These are phyloP conservation scores for Spodoptera littoralis DNA, from an alignment of 2,888 invertebrate species.

Conservation along the genomic window DNA sequence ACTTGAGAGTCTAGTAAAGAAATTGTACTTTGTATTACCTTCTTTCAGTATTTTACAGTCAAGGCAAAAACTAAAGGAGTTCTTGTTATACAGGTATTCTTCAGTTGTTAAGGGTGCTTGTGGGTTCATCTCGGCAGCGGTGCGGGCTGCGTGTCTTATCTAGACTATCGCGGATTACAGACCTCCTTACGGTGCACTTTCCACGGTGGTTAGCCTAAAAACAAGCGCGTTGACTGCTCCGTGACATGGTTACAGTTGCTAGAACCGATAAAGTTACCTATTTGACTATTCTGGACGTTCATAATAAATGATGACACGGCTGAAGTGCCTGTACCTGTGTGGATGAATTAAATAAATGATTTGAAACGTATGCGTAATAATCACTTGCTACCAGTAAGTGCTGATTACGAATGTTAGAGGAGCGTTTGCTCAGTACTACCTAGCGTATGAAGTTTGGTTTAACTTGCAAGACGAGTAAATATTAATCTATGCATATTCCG, in stretches of 20 bases:
- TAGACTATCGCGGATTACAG: slow-evolving; percentile 64
- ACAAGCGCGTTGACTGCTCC: slow-evolving; percentile 24
- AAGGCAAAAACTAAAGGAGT: slow-evolving; percentile 9
- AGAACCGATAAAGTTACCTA: too few species aligned
- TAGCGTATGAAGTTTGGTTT: slow-evolving; percentile 21
- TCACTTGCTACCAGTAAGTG: not conserved
- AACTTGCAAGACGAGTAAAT: slow-evolving; percentile 26
- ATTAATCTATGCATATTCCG: slow-evolving; percentile 15
- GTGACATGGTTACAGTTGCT: not conserved
- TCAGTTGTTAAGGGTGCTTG: slow-evolving; percentile 47
- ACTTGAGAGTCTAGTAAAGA: too few species aligned
- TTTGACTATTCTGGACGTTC: too few species aligned
- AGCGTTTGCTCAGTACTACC: slow-evolving; percentile 1
- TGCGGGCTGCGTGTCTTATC: slow-evolving; percentile 66
- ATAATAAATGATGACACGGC: too few species aligned
- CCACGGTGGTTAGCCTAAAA: slow-evolving; percentile 17
- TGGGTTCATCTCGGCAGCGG: slow-evolving; percentile 47
- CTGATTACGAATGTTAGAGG: not conserved
- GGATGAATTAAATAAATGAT: too few species aligned
- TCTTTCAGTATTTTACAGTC: not conserved
- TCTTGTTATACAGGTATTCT: slow-evolving; percentile 27
- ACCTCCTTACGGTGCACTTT: slow-evolving; percentile 53
- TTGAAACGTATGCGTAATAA: too few species aligned
- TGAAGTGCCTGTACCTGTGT: too few species aligned
- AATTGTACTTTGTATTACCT: not conserved